phyloP scores from a whole-genome alignment of 2,797 vertebrate species.

The Sebastes nivosus region DNA sequence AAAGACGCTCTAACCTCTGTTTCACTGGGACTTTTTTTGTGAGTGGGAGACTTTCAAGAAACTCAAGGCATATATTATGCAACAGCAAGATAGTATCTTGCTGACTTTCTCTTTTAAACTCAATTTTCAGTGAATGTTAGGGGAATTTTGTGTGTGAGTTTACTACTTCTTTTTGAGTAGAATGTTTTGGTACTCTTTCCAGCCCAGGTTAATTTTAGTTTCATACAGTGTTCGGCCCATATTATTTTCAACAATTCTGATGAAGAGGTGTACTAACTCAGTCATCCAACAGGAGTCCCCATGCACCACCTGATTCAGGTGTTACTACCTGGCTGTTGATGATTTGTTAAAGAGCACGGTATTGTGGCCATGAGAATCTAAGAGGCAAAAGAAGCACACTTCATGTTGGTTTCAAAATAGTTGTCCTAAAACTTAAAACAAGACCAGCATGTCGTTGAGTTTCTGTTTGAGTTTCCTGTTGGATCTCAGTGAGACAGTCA shows the following conservation, averaged over 20 bases:
- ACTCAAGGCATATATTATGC: background rate
- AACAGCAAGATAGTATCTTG: background rate
- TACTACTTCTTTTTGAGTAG: background rate
- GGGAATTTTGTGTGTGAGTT: background rate
- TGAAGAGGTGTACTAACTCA: constrained; percentile 25
- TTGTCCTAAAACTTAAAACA: background rate
- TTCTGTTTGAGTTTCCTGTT: background rate
- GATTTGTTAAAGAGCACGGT: background rate
- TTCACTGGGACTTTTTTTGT: no score
- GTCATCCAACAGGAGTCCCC: constrained; percentile 43
- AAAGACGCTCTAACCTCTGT: no score
- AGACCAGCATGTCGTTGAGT: background rate
- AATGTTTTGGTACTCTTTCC: background rate
- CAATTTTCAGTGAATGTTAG: background rate
- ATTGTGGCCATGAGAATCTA: background rate
- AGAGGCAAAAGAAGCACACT: background rate
- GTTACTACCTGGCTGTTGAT: background rate
- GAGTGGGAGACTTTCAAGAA: no score
- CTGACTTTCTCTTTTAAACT: background rate
- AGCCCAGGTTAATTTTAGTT: background rate
- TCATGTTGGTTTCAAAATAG: background rate
- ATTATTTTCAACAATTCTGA: background rate
- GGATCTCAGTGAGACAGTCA: background rate
- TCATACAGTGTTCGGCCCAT: background rate
- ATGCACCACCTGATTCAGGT: constrained; percentile 15